Conservation (phyloP, 2,888 invertebrate species). For the Melitaea athalia region DNA sequence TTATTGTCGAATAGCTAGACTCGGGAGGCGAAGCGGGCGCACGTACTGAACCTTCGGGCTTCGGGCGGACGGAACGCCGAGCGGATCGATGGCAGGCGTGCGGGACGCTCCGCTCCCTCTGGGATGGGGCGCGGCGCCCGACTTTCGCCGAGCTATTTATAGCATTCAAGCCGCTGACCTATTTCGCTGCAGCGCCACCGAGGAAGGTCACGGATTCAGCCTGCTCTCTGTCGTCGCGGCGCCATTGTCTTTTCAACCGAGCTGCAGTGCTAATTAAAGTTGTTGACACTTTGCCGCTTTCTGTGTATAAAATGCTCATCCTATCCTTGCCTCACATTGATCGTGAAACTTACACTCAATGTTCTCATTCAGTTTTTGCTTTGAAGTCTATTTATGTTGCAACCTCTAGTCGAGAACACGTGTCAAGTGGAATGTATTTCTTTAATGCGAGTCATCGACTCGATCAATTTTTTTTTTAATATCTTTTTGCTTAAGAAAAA, state of each 20-base stretch:
- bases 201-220: slow-evolving; percentile 81
- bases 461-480: background rate
- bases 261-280: slow-evolving; percentile 80
- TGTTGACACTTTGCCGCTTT: slow-evolving; percentile 72
- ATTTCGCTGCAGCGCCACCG: slow-evolving; percentile 78
- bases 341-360: slow-evolving; percentile 27
- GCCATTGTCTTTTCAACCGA: slow-evolving; percentile 77
- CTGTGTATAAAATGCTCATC: slow-evolving; percentile 53
- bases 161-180: slow-evolving; percentile 82
- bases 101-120: slow-evolving; percentile 54
- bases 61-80: slow-evolving; percentile 28
- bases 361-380: slow-evolving; percentile 24
- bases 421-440: background rate
- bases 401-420: background rate
- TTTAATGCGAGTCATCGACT: background rate
- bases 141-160: slow-evolving; percentile 82
- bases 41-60: slow-evolving; percentile 26
- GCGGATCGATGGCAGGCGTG: slow-evolving; percentile 52
- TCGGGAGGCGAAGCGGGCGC: slow-evolving; percentile 39
- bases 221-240: slow-evolving; percentile 73
- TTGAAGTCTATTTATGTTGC: slow-evolving; percentile 20
- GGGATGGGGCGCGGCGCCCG: slow-evolving; percentile 77
- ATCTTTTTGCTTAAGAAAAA: background rate
- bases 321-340: slow-evolving; percentile 44
- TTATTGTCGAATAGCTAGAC: slow-evolving; percentile 54